Percentiles rank a stretch among this genome's conserved stretches.
Conservation (phyloP, 1,140 invertebrate species). For the Bombus fervidus region DNA sequence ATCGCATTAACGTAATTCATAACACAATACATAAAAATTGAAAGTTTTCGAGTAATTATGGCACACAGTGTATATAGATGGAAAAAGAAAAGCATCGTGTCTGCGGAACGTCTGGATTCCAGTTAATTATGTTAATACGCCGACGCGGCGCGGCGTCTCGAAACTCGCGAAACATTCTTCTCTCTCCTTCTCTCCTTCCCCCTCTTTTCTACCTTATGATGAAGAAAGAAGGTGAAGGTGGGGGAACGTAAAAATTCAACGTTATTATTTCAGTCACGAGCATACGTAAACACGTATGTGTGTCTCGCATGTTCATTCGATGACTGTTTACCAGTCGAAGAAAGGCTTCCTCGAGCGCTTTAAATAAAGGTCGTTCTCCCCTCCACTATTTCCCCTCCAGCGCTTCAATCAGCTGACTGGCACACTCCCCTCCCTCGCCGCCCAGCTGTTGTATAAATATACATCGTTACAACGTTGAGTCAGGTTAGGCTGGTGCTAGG, state of each 20-base stretch:
- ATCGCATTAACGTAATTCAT: no score
- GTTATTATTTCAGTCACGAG: constrained; percentile 50
- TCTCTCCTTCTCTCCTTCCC: neutral
- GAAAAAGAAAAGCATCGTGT: constrained; percentile 10
- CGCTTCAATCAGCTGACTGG: constrained; percentile 78
- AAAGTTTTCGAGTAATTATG: no score
- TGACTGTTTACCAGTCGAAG: constrained; percentile 70
- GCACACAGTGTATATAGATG: no score
- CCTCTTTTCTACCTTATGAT: no score
- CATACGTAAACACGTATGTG: constrained; percentile 28
- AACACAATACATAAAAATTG: no score
- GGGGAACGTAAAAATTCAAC: constrained; percentile 30
- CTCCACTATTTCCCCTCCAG: constrained; percentile 73
- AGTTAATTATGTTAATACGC: constrained; percentile 50
- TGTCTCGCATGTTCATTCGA: constrained; percentile 64
- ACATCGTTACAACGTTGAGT: constrained; percentile 76
- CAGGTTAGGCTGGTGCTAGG: constrained; percentile 73
- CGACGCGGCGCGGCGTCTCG: constrained; percentile 27
- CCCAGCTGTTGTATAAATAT: constrained; percentile 78
- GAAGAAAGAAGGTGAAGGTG: neutral
- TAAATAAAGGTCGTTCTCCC: constrained; percentile 78
- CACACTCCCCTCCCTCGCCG: constrained; percentile 60
- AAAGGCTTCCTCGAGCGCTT: constrained; percentile 75
- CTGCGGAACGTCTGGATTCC: constrained; percentile 41
- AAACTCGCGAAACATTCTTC: neutral